These are phyloP conservation scores for Trochalopteron elliotii DNA, from an alignment of 2,113 vertebrate genomes.

Conservation along the genomic window DNA sequence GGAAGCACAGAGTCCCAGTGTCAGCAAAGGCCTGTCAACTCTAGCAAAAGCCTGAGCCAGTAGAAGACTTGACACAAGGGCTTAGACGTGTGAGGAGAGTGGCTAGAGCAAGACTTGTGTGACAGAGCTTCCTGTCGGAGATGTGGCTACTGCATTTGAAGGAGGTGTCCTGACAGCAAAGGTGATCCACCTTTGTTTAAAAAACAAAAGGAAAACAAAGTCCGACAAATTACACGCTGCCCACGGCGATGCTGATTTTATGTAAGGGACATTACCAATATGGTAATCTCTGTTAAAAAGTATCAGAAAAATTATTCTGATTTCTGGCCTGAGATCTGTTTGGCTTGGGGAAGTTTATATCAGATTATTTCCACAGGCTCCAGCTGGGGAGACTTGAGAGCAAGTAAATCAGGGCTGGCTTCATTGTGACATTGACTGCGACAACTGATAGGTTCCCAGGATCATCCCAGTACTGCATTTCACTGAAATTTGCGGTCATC, in stretches of 20 bases:
- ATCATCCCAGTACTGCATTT: background rate
- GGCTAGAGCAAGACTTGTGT: background rate
- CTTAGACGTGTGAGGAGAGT: background rate
- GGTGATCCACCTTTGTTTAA: background rate
- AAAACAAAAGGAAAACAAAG: background rate
- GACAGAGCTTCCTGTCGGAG: background rate
- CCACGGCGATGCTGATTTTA: background rate
- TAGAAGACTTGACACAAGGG: background rate
- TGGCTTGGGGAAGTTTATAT: background rate
- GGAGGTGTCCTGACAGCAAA: background rate
- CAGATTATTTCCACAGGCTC: background rate
- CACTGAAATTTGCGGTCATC: background rate
- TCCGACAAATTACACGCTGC: background rate
- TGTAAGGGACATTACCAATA: background rate
- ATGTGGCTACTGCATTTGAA: background rate
- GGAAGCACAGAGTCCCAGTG: background rate
- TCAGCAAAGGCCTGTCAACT: conserved; percentile 1
- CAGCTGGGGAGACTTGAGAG: background rate
- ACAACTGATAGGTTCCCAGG: background rate
- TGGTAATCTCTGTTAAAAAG: background rate
- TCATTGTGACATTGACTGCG: background rate
- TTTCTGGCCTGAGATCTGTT: background rate
- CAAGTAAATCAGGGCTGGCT: background rate
- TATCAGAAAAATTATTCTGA: background rate
- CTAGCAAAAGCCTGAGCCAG: background rate